phyloP scores from a whole-genome alignment of 2,797 vertebrate genomes.

The Halcyon badia region DNA sequence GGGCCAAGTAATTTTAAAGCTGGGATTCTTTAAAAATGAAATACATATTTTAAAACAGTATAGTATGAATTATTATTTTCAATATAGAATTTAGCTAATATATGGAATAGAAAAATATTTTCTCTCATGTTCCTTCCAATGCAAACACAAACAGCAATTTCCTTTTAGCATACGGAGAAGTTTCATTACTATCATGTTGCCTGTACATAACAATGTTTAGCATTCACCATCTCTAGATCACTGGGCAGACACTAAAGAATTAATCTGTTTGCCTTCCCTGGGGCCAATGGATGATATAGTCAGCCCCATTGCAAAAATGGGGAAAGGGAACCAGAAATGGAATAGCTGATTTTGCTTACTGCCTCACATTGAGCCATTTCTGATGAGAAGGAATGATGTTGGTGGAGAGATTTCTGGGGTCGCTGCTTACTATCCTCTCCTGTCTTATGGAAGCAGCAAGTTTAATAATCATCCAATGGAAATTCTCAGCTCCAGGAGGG shows the following conservation, averaged over 20 bases:
- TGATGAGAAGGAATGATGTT: background rate
- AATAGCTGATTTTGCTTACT: background rate
- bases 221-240: background rate
- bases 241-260: background rate
- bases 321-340: background rate
- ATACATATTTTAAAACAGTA: constrained; percentile 76
- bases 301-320: background rate
- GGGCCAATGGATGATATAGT: background rate
- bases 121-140: constrained; percentile 1
- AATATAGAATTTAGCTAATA: constrained; percentile 71
- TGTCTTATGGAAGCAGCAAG: background rate
- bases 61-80: constrained; percentile 75
- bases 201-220: background rate
- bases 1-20: constrained; percentile 76
- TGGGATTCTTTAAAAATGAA: constrained; percentile 75
- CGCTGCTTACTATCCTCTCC: background rate
- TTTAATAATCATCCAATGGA: background rate
- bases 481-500: background rate
- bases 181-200: background rate
- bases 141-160: constrained; percentile 32
- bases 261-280: background rate
- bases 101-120: constrained; percentile 39
- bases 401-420: background rate
- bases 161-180: background rate
- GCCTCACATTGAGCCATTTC: background rate